Conservation (phyloP, 2,113 vertebrate species). For the Poicephalus meyeri region DNA sequence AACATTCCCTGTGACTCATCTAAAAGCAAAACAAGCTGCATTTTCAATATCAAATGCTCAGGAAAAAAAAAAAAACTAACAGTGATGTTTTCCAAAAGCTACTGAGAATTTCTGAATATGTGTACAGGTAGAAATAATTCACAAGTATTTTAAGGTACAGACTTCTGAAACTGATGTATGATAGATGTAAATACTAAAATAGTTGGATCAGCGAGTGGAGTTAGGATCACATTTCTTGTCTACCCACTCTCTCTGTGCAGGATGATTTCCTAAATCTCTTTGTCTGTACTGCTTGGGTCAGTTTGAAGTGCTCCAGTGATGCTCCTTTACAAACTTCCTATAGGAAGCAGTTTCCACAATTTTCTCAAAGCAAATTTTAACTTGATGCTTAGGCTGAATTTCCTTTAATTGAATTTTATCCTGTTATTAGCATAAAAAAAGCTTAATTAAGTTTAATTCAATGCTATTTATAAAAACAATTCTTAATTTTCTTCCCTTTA, state of each 20-base stretch:
- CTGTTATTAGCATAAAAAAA: not conserved
- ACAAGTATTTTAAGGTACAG: not conserved
- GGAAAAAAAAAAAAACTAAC: not conserved
- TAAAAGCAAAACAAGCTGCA: not conserved
- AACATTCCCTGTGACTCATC: not conserved
- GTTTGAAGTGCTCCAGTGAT: not conserved
- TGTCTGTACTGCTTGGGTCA: not conserved
- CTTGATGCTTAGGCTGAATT: not conserved
- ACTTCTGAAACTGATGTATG: not conserved
- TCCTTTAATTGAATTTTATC: not conserved
- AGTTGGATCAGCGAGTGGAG: not conserved
- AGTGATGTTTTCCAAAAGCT: not conserved
- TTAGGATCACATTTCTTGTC: not conserved
- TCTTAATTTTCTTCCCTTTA: not conserved
- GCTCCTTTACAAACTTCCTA: not conserved
- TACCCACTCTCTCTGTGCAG: not conserved
- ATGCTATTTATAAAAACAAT: not conserved
- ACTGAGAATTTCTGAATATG: not conserved
- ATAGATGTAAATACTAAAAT: not conserved
- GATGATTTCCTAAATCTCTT: not conserved
- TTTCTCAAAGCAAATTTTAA: not conserved
- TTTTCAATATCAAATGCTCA: not conserved
- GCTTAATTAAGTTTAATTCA: not conserved
- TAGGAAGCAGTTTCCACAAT: rapidly evolving
- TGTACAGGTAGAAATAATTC: not conserved